Percentiles rank a stretch among this genome's conserved stretches.
phyloP scores from a whole-genome alignment of 2,888 invertebrate genomes.

The Scaptomyza tumidula region DNA sequence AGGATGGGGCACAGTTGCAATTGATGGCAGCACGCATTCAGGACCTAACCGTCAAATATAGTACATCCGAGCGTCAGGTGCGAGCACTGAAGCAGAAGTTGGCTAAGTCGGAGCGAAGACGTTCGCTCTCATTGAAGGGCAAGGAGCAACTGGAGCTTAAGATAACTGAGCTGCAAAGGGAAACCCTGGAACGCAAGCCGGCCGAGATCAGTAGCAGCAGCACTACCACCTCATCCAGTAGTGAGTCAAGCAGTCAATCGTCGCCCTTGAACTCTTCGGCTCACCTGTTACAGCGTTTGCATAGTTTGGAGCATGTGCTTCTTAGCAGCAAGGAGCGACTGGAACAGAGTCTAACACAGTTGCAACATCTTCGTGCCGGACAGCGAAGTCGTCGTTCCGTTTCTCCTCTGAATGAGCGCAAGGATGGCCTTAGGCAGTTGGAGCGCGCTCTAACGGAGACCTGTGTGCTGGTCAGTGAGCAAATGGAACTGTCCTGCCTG shows the following conservation, averaged over 20 bases:
- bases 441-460: constrained; percentile 88
- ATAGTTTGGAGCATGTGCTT: constrained; percentile 87
- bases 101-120: constrained; percentile 91
- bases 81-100: constrained; percentile 91
- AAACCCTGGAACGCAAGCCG: constrained; percentile 88
- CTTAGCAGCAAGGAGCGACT: constrained; percentile 88
- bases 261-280: constrained; percentile 83
- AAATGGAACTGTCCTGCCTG: constrained; percentile 84
- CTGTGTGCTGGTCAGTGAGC: constrained; percentile 85
- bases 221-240: constrained; percentile 81
- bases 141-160: constrained; percentile 94
- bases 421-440: constrained; percentile 87
- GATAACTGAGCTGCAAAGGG: constrained; percentile 85
- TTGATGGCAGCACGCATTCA: constrained; percentile 93
- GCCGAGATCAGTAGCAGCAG: constrained; percentile 86
- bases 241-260: constrained; percentile 55
- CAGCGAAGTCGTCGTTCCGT: constrained; percentile 88
- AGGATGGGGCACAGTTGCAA: constrained; percentile 89
- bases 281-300: constrained; percentile 87
- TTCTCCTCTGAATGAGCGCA: constrained; percentile 88
- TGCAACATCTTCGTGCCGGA: constrained; percentile 86
- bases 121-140: constrained; percentile 93
- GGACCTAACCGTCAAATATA: constrained; percentile 92
- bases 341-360: constrained; percentile 88
- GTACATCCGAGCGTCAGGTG: constrained; percentile 92